Conservation (phyloP, 2,797 vertebrate genomes). For the Thalassophryne amazonica region DNA sequence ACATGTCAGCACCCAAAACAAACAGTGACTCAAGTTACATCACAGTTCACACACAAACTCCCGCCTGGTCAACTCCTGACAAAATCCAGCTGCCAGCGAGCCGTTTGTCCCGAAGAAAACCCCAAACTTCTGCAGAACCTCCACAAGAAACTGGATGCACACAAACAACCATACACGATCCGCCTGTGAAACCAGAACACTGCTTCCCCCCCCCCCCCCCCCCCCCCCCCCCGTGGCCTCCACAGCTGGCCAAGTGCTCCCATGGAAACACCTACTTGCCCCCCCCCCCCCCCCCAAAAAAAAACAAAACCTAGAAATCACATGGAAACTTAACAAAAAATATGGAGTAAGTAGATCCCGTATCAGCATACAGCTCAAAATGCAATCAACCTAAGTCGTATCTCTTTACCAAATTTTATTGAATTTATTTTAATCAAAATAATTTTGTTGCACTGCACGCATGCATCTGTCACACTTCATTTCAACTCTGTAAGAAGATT, state of each 20-base stretch:
- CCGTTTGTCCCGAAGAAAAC: slow-evolving; percentile 18
- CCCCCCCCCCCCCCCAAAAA: neutral
- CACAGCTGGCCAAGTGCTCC: slow-evolving; percentile 49
- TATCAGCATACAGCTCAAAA: no score
- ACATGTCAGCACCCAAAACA: slow-evolving; percentile 39
- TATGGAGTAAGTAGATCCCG: no score
- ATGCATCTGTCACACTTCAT: no score
- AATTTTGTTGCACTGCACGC: no score
- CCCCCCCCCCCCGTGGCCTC: slow-evolving; percentile 46
- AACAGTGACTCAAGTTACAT: slow-evolving; percentile 40
- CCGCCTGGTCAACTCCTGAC: slow-evolving; percentile 44
- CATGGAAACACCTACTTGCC: slow-evolving; percentile 24
- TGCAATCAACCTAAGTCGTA: no score
- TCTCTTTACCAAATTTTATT: no score
- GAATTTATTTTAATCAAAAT: no score
- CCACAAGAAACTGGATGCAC: neutral
- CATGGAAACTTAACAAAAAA: no score
- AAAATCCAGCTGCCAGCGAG: slow-evolving; percentile 57
- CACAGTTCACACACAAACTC: slow-evolving; percentile 41
- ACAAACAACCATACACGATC: neutral
- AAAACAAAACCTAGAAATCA: slow-evolving; percentile 4
- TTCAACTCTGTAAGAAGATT: no score
- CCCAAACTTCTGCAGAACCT: slow-evolving; percentile 13
- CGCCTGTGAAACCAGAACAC: slow-evolving; percentile 19
- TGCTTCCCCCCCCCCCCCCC: neutral